phyloP scores from a whole-genome alignment of 2,797 vertebrate genomes.

The Gambusia yucatana region DNA sequence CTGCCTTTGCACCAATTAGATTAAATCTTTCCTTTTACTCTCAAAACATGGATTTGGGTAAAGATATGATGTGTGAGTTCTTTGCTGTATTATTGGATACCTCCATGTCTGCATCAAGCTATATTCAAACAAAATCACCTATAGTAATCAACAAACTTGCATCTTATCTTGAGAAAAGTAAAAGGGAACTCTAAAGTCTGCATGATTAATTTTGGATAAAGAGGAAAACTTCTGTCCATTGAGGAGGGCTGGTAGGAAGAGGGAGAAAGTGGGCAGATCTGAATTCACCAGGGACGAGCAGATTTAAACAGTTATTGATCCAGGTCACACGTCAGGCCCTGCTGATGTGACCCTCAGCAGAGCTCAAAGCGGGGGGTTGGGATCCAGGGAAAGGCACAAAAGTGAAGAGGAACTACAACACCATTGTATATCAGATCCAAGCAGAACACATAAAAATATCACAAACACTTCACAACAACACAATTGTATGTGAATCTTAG shows the following conservation, averaged over 20 bases:
- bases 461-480: neutral
- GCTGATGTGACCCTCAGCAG: slow-evolving; percentile 73
- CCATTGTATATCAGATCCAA: slow-evolving; percentile 45
- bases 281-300: slow-evolving; percentile 74
- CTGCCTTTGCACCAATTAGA: neutral
- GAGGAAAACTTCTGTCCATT: slow-evolving; percentile 22
- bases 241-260: slow-evolving; percentile 42
- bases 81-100: neutral
- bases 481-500: neutral
- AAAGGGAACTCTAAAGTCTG: neutral
- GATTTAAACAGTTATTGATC: slow-evolving; percentile 87
- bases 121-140: neutral
- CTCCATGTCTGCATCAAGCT: neutral
- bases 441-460: slow-evolving; percentile 3
- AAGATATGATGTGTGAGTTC: too few species aligned
- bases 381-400: slow-evolving; percentile 43
- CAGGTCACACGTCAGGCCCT: slow-evolving; percentile 79
- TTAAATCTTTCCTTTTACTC: neutral
- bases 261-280: slow-evolving; percentile 62
- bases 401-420: slow-evolving; percentile 58
- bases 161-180: neutral
- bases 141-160: neutral
- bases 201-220: slow-evolving; percentile 15
- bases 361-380: slow-evolving; percentile 63
- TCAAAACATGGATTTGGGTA: neutral